phyloP scores from a whole-genome alignment of 2,113 vertebrate species.

The Dermatemys mawii region DNA sequence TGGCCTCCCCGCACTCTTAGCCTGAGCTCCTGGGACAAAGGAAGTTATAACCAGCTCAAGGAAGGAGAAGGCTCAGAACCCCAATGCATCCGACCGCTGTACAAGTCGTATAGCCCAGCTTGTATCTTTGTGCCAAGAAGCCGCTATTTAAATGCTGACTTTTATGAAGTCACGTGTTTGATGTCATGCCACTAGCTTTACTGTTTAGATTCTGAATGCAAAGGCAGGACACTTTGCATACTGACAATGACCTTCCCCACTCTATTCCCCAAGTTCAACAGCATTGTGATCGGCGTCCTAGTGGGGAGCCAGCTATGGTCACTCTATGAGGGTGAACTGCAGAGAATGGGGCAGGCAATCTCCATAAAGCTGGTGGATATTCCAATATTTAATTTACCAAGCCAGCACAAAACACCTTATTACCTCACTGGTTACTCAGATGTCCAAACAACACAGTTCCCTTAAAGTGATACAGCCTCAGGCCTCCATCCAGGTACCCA shows the following conservation, averaged over 20 bases:
- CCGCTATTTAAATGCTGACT: not conserved
- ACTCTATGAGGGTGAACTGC: no score
- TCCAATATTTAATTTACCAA: no score
- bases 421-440: no score
- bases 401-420: no score
- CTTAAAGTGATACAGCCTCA: no score
- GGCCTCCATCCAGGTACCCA: no score
- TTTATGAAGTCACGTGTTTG: not conserved
- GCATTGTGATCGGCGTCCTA: no score
- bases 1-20: not conserved
- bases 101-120: not conserved
- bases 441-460: no score
- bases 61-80: fast-evolving
- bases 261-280: not conserved
- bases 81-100: not conserved
- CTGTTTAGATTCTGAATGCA: not conserved
- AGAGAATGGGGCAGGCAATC: no score
- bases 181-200: not conserved
- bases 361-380: no score
- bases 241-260: not conserved
- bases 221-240: not conserved
- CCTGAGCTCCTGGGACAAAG: not conserved
- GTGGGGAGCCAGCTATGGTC: no score
- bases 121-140: not conserved
- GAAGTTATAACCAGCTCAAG: not conserved